phyloP scores from a whole-genome alignment of 2,888 invertebrate species.

The Orchesella flavescens region DNA sequence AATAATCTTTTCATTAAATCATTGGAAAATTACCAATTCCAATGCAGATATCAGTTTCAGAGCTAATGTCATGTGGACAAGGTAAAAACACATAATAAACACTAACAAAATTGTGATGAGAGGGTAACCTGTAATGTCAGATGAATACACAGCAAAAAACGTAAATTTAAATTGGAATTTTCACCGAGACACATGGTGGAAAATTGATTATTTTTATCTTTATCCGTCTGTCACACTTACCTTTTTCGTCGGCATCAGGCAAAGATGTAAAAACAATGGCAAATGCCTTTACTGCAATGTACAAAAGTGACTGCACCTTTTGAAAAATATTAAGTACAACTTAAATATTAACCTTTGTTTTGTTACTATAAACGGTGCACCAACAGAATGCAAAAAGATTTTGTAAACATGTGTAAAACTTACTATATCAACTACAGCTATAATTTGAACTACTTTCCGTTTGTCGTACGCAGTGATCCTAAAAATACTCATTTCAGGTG shows the following conservation, averaged over 20 bases:
- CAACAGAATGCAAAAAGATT: neutral
- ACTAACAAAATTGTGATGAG: conserved; percentile 49
- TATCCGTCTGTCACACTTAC: conserved; percentile 13
- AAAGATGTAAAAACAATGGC: conserved; percentile 38
- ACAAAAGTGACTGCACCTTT: conserved; percentile 54
- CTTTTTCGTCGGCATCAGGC: conserved; percentile 49
- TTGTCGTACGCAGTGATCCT: conserved; percentile 42
- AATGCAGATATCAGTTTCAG: conserved; percentile 55
- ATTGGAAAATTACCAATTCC: conserved; percentile 50
- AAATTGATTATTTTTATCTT: neutral
- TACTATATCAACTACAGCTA: conserved; percentile 61
- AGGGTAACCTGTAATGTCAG: conserved; percentile 42
- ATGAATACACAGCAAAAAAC: neutral
- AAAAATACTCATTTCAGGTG: conserved; percentile 49
- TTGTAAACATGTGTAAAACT: conserved; percentile 13
- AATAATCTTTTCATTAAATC: no score
- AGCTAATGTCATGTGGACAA: conserved; percentile 63
- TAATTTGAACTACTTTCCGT: conserved; percentile 51
- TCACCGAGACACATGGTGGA: neutral
- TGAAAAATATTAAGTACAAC: neutral
- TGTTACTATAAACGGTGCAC: neutral
- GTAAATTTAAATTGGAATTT: conserved; percentile 4
- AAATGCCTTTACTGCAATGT: conserved; percentile 38
- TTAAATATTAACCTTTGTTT: neutral
- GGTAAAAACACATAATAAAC: conserved; percentile 59